Conservation (phyloP, 2,888 invertebrate species). For the Macrosiphum euphorbiae region DNA sequence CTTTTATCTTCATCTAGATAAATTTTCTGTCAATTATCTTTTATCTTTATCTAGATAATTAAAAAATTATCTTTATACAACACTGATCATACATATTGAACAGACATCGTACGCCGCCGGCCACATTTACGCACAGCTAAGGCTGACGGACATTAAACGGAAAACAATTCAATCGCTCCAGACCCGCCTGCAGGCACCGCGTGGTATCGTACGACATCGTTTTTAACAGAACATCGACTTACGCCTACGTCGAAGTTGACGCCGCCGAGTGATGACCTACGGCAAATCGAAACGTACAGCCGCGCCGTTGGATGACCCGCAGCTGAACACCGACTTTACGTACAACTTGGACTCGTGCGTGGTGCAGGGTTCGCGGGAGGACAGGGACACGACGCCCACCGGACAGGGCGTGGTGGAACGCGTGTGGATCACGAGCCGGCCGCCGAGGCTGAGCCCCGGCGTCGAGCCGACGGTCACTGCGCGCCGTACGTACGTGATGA, state of each 20-base stretch:
- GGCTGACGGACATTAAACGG: too few relatives aligned
- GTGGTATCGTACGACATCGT: neutral
- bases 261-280: neutral
- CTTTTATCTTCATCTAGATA: too few relatives aligned
- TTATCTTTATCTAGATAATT: too few relatives aligned
- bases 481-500: conserved; percentile 43
- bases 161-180: too few relatives aligned
- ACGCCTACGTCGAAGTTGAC: too few relatives aligned
- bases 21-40: too few relatives aligned
- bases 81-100: too few relatives aligned
- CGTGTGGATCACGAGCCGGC: conserved; percentile 45
- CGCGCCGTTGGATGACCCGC: neutral
- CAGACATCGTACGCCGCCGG: too few relatives aligned
- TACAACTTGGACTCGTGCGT: conserved; percentile 56
- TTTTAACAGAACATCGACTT: neutral
- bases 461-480: conserved; percentile 45
- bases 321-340: conserved; percentile 38
- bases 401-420: conserved; percentile 29
- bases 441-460: conserved; percentile 26
- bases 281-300: neutral
- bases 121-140: too few relatives aligned
- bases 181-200: neutral
- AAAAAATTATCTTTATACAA: too few relatives aligned
- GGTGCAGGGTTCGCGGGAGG: conserved; percentile 23
- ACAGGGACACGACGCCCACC: conserved; percentile 13